A percentile compares a stretch with the other conserved stretches of the same genome.
Conservation (phyloP, 1,140 invertebrate species). For the Neodiprion lecontei region DNA sequence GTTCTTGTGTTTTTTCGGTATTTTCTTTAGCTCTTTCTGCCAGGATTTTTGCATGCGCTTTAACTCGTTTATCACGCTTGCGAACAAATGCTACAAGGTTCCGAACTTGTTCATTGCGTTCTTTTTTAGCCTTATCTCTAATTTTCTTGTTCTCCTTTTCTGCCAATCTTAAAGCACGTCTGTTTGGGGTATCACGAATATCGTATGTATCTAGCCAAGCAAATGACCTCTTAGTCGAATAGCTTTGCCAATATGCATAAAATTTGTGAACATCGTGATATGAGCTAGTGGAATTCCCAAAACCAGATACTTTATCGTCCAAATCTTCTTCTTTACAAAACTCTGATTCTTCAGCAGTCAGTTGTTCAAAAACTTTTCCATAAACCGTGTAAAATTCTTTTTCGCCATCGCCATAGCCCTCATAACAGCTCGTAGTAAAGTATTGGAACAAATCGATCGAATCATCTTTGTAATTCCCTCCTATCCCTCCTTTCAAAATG, state of each 20-base stretch:
- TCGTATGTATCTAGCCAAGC: slow-evolving; percentile 93
- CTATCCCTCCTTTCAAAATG: slow-evolving; percentile 82
- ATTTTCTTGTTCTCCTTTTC: slow-evolving; percentile 98
- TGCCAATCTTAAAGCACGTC: slow-evolving; percentile 79
- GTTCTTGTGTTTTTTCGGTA: slow-evolving; percentile 67
- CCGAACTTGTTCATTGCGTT: slow-evolving; percentile 92
- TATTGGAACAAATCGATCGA: slow-evolving; percentile 89
- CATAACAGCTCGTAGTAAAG: slow-evolving; percentile 89
- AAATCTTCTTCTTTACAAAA: slow-evolving; percentile 77
- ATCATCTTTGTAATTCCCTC: slow-evolving; percentile 85
- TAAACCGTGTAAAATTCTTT: slow-evolving; percentile 93
- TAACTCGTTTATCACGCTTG: slow-evolving; percentile 90
- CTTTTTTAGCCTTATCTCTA: slow-evolving; percentile 85
- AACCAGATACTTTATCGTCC: slow-evolving; percentile 76
- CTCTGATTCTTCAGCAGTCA: slow-evolving; percentile 87
- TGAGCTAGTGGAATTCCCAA: slow-evolving; percentile 82
- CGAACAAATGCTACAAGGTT: slow-evolving; percentile 90
- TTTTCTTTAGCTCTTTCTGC: slow-evolving; percentile 76
- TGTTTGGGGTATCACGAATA: slow-evolving; percentile 83
- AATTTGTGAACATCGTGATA: slow-evolving; percentile 88
- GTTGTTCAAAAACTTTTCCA: slow-evolving; percentile 84
- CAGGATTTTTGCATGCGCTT: slow-evolving; percentile 71
- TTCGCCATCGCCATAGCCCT: slow-evolving; percentile 87
- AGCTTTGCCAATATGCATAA: slow-evolving; percentile 92
- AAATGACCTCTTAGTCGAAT: slow-evolving; percentile 80